Evolutionary conservation across 2,888 invertebrate species (phyloP).

Genomic region (Meloe dianella): DNA sequence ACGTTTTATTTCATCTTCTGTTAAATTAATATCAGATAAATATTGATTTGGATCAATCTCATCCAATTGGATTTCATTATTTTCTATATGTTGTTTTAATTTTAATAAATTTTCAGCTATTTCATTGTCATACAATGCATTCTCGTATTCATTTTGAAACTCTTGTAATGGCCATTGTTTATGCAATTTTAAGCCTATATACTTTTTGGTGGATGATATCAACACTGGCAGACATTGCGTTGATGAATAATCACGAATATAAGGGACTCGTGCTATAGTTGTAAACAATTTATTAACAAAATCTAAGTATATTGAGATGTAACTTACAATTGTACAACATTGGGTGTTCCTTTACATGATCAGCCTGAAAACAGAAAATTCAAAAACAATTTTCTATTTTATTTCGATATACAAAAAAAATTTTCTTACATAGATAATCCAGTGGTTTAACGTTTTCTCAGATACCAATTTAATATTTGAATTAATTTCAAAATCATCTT

Average conservation of each 20-base stretch:
- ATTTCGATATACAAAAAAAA: slow-evolving; percentile 15
- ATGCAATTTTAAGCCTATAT: slow-evolving; percentile 72
- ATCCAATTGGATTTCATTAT: slow-evolving; percentile 62
- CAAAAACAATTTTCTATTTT: background rate
- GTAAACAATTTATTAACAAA: slow-evolving; percentile 3
- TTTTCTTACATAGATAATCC: slow-evolving; percentile 46
- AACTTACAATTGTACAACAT: slow-evolving; percentile 49
- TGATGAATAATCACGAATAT: slow-evolving; percentile 40
- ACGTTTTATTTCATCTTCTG: slow-evolving; percentile 66
- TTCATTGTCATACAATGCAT: slow-evolving; percentile 70
- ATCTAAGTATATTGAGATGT: slow-evolving; percentile 5
- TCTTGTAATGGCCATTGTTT: slow-evolving; percentile 63
- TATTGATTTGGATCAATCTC: slow-evolving; percentile 52
- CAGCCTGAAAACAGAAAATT: slow-evolving; percentile 42
- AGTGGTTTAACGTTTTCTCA: slow-evolving; percentile 40
- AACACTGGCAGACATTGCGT: slow-evolving; percentile 68
- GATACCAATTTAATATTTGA: slow-evolving; percentile 35
- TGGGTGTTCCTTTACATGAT: slow-evolving; percentile 46
- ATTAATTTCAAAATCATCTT: slow-evolving; percentile 26
- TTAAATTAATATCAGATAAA: slow-evolving; percentile 67
- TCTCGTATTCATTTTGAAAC: slow-evolving; percentile 67
- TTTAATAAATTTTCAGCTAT: slow-evolving; percentile 68
- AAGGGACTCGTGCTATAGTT: slow-evolving; percentile 42
- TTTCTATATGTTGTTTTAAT: slow-evolving; percentile 62
- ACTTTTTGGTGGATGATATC: slow-evolving; percentile 65